Evolutionary conservation across 2,888 invertebrate species (phyloP), one percentile per base, ranked within the genome.

Genomic region (Trichopria drosophilae): DNA sequence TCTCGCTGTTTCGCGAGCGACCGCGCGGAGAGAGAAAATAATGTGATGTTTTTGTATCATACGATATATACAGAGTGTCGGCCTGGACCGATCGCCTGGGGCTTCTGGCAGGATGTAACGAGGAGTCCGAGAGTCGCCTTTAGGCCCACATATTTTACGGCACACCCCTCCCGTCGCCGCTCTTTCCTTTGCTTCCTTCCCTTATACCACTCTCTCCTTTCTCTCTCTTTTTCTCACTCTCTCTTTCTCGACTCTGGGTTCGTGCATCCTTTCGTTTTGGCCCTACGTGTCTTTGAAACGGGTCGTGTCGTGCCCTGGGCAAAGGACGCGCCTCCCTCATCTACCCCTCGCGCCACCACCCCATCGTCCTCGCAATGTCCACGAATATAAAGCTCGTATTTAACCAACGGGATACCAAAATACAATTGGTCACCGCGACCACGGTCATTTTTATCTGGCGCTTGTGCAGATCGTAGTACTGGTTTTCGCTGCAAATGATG

Each of bases 111-210:
- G 67, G 67, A 67, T 71, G 69, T 72, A 73, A 73, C 73, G 71
- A 70, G 70, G 65, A 70, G 71, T 69, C 71, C 70, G 65, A 69
- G 67, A 67, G 61, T 62, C 54, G 69, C 73, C 67, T 58, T 57
- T 43, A 69, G 72, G 65, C 60, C 57, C 71, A 72, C 72, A 73
- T 74, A 74, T 73, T 73, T 74, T 74, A 73, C 73, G 71, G 68
- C 69, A 65, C 67, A 64, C 66, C 63, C 58, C 62, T 54, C 51
- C 52, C 49, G 37, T 44, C 22, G 43, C 55, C 29, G 29, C 39
- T 20, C n/a, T 20, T 31, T 18, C 35, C 20, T 15, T 12, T 22
- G 3, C 29, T 31, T 32, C 37, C 31, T 10, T 23, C 22, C 43
- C 28, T 34, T 26, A 31, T 29, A 37, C 34, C 35, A 35, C 35